These are phyloP conservation scores for Alligator sinensis DNA, from an alignment of 2,113 vertebrate genomes.

Conservation along the genomic window DNA sequence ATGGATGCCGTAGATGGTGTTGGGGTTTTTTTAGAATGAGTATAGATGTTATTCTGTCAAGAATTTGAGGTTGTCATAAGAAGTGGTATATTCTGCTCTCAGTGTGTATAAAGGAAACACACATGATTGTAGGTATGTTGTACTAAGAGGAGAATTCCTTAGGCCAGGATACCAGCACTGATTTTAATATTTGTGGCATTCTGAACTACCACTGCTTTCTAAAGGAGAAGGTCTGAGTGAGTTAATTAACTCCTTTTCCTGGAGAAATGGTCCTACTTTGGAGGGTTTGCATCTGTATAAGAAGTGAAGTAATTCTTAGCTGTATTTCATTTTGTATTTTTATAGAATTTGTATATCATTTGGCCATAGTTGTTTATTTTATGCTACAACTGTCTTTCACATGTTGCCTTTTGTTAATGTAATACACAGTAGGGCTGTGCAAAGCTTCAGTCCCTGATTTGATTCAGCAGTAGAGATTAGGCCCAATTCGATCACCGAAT, in stretches of 20 bases:
- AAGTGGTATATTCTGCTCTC: background rate
- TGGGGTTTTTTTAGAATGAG: background rate
- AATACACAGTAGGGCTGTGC: background rate
- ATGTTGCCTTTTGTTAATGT: background rate
- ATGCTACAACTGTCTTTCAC: background rate
- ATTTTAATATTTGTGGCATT: slow-evolving; percentile 11
- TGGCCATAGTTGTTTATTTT: background rate
- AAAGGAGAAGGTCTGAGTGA: background rate
- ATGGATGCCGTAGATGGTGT: background rate
- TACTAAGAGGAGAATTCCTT: background rate
- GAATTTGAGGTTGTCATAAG: background rate
- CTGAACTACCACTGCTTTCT: background rate
- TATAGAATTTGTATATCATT: background rate
- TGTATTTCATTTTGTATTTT: background rate
- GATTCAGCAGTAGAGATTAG: too few relatives aligned
- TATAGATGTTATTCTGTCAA: background rate
- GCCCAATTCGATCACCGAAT: too few relatives aligned
- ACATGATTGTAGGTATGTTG: background rate
- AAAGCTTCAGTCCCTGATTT: too few relatives aligned
- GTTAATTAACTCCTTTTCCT: background rate
- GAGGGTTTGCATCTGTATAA: background rate
- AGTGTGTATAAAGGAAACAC: background rate
- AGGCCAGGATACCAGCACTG: background rate
- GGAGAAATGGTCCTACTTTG: background rate
- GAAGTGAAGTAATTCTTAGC: background rate